Base-by-base conservation (phyloP, 1,140 invertebrate genomes). In the Bradynema listronoti region DNA sequence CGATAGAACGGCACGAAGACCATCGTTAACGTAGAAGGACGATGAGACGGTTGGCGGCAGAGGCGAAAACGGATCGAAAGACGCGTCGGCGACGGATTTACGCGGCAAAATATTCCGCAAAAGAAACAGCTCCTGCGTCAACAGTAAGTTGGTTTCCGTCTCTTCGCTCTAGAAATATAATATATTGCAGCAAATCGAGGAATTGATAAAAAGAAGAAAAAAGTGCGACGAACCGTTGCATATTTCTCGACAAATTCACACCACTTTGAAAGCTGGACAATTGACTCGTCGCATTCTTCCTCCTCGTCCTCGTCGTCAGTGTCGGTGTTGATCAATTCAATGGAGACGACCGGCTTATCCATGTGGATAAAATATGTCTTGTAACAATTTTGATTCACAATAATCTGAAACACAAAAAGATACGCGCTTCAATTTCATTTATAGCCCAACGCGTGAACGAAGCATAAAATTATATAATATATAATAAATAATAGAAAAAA, bases 251-350 rank as follows among this genome's bases (percentile, higher is more conserved):
- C 30, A 53, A 29, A 63, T n/a, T 67, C 27, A 22, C 41, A 9
- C 58, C 58, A 63, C 0, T 60, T 29, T 9, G 34, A 32, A 33
- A 63, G 25, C n/a, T 34, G n/a, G 25, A 63, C 39, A n/a, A n/a
- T n/a, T 22, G 50, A 42, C 22, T 49, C 53, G 24, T 16, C 25
- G 24, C 34, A 43, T 39, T 65, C 50, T 32, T 58, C 56, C 25
- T 61, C 45, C 25, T 54, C 46, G 4, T 65, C 47, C 2, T 63
- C 61, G 4, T 56, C 29, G 29, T 52, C 50, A 22, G 36, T 63
- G 33, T 63, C 43, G 14, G 61, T 63, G 33, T 63, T 61, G 55
- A 63, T 63, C 14, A 63, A 42, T 55, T 63, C 61, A 6, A 63
- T 42, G 29, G 58, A 53, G 5, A 63, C n/a, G 5, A 61, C 42